These are phyloP conservation scores for Periophthalmus modestus DNA, from an alignment of 2,113 vertebrate genomes.

Conservation along the genomic window DNA sequence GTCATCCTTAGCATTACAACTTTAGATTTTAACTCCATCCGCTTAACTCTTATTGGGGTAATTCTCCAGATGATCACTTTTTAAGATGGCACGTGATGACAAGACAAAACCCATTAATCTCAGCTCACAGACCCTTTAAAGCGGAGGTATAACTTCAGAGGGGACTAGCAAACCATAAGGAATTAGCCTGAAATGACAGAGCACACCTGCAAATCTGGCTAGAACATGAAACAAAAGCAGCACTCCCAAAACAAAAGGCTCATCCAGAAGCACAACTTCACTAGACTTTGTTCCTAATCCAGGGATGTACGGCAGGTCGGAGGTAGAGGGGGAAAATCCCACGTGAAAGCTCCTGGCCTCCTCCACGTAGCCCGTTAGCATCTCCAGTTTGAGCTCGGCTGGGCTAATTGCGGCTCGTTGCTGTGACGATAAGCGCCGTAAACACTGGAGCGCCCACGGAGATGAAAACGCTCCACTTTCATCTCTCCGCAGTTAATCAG, in stretches of 20 bases:
- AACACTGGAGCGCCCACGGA: conserved; percentile 58
- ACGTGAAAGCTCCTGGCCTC: conserved; percentile 63
- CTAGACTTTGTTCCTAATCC: conserved; percentile 64
- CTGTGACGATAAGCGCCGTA: conserved; percentile 51
- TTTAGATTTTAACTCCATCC: not conserved
- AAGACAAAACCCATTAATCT: conserved; percentile 52
- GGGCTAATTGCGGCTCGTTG: conserved; percentile 65
- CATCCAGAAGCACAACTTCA: conserved; percentile 57
- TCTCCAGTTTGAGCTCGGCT: conserved; percentile 64
- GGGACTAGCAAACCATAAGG: conserved; percentile 24
- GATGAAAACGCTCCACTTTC: conserved; percentile 63
- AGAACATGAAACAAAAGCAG: conserved; percentile 56
- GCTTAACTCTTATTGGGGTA: not conserved
- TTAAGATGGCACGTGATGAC: conserved; percentile 36
- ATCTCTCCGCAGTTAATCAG: conserved; percentile 67
- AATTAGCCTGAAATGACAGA: conserved; percentile 45
- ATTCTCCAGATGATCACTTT: not conserved
- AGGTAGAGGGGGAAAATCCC: conserved; percentile 71
- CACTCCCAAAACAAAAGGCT: conserved; percentile 62
- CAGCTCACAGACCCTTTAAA: conserved; percentile 48
- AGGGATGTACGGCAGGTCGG: conserved; percentile 58
- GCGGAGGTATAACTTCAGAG: conserved; percentile 52
- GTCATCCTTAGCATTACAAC: not conserved
- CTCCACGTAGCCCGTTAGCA: conserved; percentile 54
- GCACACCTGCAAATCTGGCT: conserved; percentile 69